phyloP scores from a whole-genome alignment of 2,797 vertebrate genomes.

The Thunnus albacares region DNA sequence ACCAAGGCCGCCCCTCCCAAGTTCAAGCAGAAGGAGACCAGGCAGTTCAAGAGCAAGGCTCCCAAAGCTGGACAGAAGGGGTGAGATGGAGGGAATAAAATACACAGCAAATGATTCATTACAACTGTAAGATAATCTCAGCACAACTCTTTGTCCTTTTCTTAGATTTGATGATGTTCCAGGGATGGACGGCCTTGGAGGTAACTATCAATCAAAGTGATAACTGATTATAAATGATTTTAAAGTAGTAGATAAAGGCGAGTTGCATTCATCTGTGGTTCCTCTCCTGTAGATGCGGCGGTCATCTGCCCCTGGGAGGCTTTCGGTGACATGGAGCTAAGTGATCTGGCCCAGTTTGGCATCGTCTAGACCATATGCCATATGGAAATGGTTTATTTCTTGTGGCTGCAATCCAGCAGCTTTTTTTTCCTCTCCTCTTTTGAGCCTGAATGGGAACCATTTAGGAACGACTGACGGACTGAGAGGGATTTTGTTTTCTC shows the following conservation, averaged over 20 bases:
- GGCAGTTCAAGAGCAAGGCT: constrained; percentile 79
- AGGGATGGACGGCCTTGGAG: constrained; percentile 45
- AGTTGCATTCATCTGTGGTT: background rate
- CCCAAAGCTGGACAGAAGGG: constrained; percentile 78
- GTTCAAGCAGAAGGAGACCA: constrained; percentile 68
- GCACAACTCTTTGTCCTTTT: background rate
- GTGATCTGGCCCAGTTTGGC: constrained; percentile 75
- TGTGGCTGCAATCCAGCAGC: constrained; percentile 53
- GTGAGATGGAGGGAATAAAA: constrained; percentile 41
- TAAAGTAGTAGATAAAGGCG: no score
- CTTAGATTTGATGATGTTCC: constrained; percentile 47
- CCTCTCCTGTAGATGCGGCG: constrained; percentile 45
- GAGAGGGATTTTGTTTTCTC: background rate
- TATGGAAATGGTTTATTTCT: constrained; percentile 32
- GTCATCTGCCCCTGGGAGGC: constrained; percentile 79
- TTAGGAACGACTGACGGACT: background rate
- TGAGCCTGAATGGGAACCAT: background rate
- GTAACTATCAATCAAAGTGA: constrained; percentile 9
- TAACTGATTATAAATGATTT: background rate
- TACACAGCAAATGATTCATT: background rate
- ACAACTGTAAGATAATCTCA: background rate
- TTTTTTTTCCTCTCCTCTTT: constrained; percentile 28
- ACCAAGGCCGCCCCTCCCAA: constrained; percentile 59
- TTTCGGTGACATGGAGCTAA: constrained; percentile 77
- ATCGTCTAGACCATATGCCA: constrained; percentile 46